Percentiles rank a stretch among this genome's conserved stretches.
Evolutionary conservation across 1,140 invertebrate genomes (phyloP).

Genomic region (Arctopsyche grandis): DNA sequence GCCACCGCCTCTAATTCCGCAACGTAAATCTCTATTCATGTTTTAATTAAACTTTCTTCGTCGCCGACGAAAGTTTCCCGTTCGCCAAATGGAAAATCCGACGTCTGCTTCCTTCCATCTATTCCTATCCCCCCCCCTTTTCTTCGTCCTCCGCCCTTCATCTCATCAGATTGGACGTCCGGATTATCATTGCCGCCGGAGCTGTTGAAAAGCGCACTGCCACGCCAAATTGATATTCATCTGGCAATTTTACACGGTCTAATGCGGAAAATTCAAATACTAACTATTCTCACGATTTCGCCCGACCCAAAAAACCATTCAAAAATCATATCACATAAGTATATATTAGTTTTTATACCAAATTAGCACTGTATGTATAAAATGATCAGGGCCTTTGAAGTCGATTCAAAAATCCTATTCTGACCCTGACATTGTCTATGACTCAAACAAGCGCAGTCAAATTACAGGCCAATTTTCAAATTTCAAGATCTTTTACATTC

Average conservation of each 20-base stretch:
- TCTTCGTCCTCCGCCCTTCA: too few species aligned
- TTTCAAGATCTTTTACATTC: too few species aligned
- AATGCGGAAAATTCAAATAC: too few species aligned
- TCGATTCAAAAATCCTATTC: too few species aligned
- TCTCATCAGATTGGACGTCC: neutral
- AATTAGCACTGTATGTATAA: too few species aligned
- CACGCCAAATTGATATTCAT: neutral
- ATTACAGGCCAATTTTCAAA: too few species aligned
- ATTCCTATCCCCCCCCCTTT: too few species aligned
- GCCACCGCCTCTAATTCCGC: conserved; percentile 33
- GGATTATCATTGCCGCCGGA: neutral
- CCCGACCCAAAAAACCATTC: neutral
- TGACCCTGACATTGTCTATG: too few species aligned
- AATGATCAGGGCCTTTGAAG: too few species aligned
- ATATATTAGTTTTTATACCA: too few species aligned
- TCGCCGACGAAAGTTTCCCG: conserved; percentile 10
- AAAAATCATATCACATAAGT: too few species aligned
- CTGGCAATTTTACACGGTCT: neutral
- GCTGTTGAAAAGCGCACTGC: neutral
- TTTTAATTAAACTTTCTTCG: conserved; percentile 52
- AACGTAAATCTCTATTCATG: conserved; percentile 48
- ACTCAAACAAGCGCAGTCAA: too few species aligned
- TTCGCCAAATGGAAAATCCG: conserved; percentile 30
- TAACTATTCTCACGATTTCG: neutral
- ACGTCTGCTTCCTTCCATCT: neutral